These are phyloP conservation scores for Manduca sexta DNA, from an alignment of 1,140 invertebrate species.

Conservation along the genomic window DNA sequence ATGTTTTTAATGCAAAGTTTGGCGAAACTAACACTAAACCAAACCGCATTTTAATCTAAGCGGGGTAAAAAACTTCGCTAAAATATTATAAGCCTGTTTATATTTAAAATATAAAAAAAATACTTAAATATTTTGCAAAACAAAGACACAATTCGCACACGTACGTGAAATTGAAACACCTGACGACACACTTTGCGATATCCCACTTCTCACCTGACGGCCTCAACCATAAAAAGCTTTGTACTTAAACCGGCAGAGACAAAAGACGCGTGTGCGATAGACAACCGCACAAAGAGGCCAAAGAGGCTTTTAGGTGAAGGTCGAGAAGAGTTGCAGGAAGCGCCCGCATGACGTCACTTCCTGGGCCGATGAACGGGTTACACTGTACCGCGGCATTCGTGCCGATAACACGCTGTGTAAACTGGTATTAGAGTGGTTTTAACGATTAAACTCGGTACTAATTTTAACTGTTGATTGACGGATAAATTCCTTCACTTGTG, in stretches of 20 bases:
- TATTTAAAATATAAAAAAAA: too few relatives aligned
- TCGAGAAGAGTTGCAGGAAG: constrained; percentile 34
- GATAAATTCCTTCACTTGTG: background rate
- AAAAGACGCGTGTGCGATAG: constrained; percentile 4
- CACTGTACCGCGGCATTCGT: constrained; percentile 22
- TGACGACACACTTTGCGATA: too few relatives aligned
- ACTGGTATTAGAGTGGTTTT: constrained; percentile 21
- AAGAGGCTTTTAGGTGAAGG: constrained; percentile 46
- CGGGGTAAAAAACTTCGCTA: too few relatives aligned
- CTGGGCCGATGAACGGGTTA: constrained; percentile 28
- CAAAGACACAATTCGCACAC: too few relatives aligned
- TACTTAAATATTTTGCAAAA: too few relatives aligned
- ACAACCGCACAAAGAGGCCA: constrained; percentile 18
- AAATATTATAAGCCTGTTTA: too few relatives aligned
- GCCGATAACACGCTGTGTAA: constrained; percentile 27
- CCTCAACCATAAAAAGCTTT: too few relatives aligned
- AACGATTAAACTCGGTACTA: constrained; percentile 15
- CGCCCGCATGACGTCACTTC: constrained; percentile 47
- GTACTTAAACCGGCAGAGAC: background rate
- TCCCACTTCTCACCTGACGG: too few relatives aligned
- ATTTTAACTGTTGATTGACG: constrained; percentile 15
- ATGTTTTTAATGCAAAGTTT: too few relatives aligned
- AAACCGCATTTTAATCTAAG: too few relatives aligned
- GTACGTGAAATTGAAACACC: too few relatives aligned
- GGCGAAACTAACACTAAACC: too few relatives aligned